These are phyloP conservation scores for Tamandua tetradactyla DNA, from an alignment of 2,797 vertebrate genomes.

Conservation along the genomic window DNA sequence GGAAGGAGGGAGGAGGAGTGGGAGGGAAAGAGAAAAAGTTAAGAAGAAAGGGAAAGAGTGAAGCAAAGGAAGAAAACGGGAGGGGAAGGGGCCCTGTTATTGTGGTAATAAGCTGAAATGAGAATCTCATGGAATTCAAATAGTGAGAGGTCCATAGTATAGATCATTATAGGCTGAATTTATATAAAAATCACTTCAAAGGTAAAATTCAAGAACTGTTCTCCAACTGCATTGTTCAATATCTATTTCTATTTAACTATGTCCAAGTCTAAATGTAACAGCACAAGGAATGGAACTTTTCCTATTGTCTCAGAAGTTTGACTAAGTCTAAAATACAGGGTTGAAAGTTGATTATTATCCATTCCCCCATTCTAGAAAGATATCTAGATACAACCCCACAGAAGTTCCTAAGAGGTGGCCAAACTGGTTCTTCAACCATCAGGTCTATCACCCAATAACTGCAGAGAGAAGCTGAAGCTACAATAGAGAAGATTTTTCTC, in stretches of 20 bases:
- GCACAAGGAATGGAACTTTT: background rate
- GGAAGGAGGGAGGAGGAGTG: background rate
- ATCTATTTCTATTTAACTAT: background rate
- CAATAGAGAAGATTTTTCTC: background rate
- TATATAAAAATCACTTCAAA: constrained; percentile 9
- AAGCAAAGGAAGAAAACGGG: background rate
- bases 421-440: background rate
- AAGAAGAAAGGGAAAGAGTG: too few species aligned
- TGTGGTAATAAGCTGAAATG: background rate
- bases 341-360: background rate
- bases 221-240: background rate
- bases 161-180: background rate
- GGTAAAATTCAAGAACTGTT: background rate
- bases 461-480: background rate
- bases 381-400: background rate
- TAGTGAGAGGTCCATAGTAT: background rate
- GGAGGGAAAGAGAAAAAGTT: fast-evolving
- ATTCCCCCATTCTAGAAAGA: background rate
- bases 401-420: background rate
- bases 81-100: background rate
- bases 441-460: background rate
- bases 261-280: background rate
- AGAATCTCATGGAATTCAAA: background rate
- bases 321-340: background rate
- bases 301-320: background rate